Evolutionary conservation across 2,113 vertebrate genomes (phyloP), one percentile per base, ranked within the genome.

Genomic region (Odontesthes bonariensis): DNA sequence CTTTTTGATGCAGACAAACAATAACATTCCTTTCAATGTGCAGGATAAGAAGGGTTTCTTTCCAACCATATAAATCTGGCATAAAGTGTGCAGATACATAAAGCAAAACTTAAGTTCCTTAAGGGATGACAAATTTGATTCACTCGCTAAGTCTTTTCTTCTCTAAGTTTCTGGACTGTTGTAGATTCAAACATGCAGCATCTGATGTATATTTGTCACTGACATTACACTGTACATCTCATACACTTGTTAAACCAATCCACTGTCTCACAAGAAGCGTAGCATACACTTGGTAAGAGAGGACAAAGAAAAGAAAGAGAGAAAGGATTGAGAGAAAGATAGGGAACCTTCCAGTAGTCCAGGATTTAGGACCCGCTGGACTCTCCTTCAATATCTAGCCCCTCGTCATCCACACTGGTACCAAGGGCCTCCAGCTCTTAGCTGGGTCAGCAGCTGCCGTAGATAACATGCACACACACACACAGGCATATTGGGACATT

Each of bases 391-490:
- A 95, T 96, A 97, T 96, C 95, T 96, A 97, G 96, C 95, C 96
- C 95, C 95, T 96, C 94, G 95, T 91, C 96, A 96, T 96, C 97
- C 96, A 96, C 93, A 93, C 95, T 92, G 96, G 96, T 91, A 95
- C 96, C 96, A 96, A 94, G 93, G 96, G 96, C 94, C 95, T 96
- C 95, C 96, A 96, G 95, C 95, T 95, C 96, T 93, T 96, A 93
- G 97, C 96, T 97, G 96, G 96, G 93, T 96, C 96, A 94, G 91
- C 95, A 94, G 95, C 96, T 97, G 96, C 96, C 96, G 95, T 96
- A 96, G 95, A 98, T 96, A 97, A 97, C 96, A 97, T 89, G 94
- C 94, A 97, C 95, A 98, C 95, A 98, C 94, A 96, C 96, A 98
- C 89, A 94, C 90, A 94, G 91, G 94, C 91, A 94, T 93, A 96